Percentiles rank a stretch among this genome's conserved stretches.
Evolutionary conservation across 2,797 vertebrate genomes (phyloP).

Genomic region (Ceryle rudis): DNA sequence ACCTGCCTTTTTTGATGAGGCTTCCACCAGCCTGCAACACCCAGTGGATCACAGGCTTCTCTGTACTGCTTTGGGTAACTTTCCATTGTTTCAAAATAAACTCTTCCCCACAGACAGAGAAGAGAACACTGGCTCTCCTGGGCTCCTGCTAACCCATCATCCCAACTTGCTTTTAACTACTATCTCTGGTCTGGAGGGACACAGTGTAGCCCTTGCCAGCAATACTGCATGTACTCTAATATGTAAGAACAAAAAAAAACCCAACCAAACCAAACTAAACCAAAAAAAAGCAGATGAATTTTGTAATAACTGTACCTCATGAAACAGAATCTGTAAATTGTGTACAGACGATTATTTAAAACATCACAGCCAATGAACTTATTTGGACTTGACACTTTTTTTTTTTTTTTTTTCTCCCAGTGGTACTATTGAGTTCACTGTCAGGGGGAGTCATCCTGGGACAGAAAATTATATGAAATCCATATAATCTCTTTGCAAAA

Average conservation of each 20-base stretch:
- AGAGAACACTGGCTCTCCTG: slow-evolving; percentile 32
- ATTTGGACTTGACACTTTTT: neutral
- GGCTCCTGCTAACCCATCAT: slow-evolving; percentile 8
- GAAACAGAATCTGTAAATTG: neutral
- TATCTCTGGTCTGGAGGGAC: neutral
- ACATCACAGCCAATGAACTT: neutral
- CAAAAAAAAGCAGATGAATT: neutral
- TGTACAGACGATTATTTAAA: neutral
- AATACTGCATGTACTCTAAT: neutral
- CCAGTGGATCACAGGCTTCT: neutral
- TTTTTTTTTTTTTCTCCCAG: neutral
- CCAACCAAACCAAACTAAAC: no score
- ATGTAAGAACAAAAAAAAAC: neutral
- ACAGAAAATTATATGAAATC: slow-evolving; percentile 20
- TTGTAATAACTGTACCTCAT: neutral
- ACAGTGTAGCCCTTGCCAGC: neutral
- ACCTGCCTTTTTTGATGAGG: neutral
- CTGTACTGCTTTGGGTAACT: neutral
- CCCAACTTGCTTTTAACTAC: neutral
- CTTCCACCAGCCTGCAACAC: neutral
- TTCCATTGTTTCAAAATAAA: slow-evolving; percentile 47
- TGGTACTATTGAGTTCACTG: slow-evolving; percentile 5
- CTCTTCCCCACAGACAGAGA: slow-evolving; percentile 1
- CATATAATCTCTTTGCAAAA: slow-evolving; percentile 27
- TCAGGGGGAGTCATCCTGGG: neutral